Evolutionary conservation across 2,888 invertebrate genomes (phyloP).

Genomic region (Ectobius pallidus): DNA sequence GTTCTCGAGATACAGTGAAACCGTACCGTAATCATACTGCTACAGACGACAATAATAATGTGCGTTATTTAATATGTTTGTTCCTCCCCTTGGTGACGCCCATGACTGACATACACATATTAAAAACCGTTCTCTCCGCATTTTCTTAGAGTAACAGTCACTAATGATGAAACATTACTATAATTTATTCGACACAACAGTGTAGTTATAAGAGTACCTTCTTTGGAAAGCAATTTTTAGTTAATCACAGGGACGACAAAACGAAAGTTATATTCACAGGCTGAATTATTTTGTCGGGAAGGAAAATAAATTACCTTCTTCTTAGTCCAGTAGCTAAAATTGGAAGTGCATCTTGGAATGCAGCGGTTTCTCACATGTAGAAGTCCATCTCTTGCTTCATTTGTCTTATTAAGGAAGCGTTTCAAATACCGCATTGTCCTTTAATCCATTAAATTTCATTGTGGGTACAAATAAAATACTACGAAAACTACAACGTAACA

Average conservation of each 20-base stretch:
- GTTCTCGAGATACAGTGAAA: no score
- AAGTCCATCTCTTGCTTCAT: background rate
- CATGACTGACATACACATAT: no score
- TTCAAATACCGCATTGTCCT: background rate
- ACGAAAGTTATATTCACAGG: background rate
- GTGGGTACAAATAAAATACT: background rate
- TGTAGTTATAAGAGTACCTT: no score
- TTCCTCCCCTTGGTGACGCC: no score
- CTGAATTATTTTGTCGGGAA: background rate
- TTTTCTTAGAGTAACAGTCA: no score
- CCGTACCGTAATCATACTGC: no score
- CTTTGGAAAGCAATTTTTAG: background rate
- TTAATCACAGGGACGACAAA: background rate
- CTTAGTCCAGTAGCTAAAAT: constrained; percentile 1
- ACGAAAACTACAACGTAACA: background rate
- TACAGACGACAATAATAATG: no score
- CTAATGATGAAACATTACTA: no score
- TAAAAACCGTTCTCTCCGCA: no score
- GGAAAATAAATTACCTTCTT: background rate
- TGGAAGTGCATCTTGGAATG: background rate
- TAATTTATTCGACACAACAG: no score
- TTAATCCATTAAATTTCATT: background rate
- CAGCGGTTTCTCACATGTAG: background rate
- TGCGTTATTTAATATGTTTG: no score
- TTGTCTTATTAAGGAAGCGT: background rate